Evolutionary conservation across 2,113 vertebrate species (phyloP), one percentile per base, ranked within the genome.

Genomic region (Neodontobutis hainanensis): DNA sequence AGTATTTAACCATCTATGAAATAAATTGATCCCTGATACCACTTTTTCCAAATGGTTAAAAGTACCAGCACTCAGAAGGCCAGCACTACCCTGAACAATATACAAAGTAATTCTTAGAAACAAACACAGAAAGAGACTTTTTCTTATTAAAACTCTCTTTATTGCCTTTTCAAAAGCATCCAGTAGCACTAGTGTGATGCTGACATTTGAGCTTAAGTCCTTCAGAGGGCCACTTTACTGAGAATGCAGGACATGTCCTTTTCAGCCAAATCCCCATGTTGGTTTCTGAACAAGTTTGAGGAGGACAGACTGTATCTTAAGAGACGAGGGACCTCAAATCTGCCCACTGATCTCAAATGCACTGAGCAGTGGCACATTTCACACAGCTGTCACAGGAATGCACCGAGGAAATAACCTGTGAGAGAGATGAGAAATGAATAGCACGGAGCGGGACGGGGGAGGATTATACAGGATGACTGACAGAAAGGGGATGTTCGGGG

Each of bases 231-330:
- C 16, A 19, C 32, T 56, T 73, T 60, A 67, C 61, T 74, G 27
- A 48, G 16, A 34, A 69, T 63, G 38, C 74, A 70, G 62, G 14
- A 56, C 55, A 42, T 63, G 62, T 52, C 53, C 57, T 74, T 84
- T 76, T 35, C 68, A 45, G 61, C 16, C 53, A 48, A 72, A 15
- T 71, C 66, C 72, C 63, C 15, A 15, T 15, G 38, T 45, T 0
- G 50, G 35, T 49, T 12, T 57, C 52, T 45, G 40, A 56, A 40
- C 11, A 57, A 60, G 55, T 69, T 70, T 68, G 35, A 68, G 35
- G 61, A 56, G 61, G 52, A 75, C 19, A 50, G 19, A 32, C 50
- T 52, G 19, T 67, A 61, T 67, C 43, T 55, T 48, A 48, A 42
- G 43, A 65, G 66, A 71, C 7, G 12, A 72, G 46, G 34, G 56